Percentiles rank a stretch among this genome's conserved stretches.
Conservation (phyloP, 37 sponge, comb jelly and placozoan genomes). For the Bolinopsis microptera region DNA sequence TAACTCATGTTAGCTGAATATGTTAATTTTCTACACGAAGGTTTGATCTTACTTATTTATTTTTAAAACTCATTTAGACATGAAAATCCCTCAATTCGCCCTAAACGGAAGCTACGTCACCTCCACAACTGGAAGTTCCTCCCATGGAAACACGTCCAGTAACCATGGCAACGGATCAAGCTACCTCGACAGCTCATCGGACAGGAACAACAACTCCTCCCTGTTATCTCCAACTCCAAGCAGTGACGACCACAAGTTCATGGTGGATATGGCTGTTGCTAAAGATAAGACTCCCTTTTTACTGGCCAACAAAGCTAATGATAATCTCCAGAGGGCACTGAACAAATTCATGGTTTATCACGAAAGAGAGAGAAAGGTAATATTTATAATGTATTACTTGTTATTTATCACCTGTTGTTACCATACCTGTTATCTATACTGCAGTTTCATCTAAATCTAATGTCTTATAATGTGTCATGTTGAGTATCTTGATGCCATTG, state of each 20-base stretch:
- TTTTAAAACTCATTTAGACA: too few species aligned
- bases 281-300: slow-evolving; percentile 11
- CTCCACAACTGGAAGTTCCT: neutral
- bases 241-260: neutral
- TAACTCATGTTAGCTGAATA: too few species aligned
- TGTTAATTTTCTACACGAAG: too few species aligned
- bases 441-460: too few species aligned
- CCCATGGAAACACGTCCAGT: neutral
- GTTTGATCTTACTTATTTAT: too few species aligned
- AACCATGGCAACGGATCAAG: neutral
- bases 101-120: neutral
- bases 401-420: too few species aligned
- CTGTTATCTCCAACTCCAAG: neutral
- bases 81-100: neutral
- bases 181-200: neutral
- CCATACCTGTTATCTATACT: too few species aligned
- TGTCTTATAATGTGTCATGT: too few species aligned
- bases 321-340: neutral
- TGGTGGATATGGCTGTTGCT: slow-evolving; percentile 28
- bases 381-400: too few species aligned
- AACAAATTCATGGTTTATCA: slow-evolving; percentile 20
- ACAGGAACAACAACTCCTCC: neutral
- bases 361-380: slow-evolving; percentile 30
- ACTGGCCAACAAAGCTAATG: neutral
- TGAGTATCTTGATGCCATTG: too few species aligned